phyloP scores from a whole-genome alignment of 1,140 invertebrate genomes.

The Aphelenchoides fujianensis region DNA sequence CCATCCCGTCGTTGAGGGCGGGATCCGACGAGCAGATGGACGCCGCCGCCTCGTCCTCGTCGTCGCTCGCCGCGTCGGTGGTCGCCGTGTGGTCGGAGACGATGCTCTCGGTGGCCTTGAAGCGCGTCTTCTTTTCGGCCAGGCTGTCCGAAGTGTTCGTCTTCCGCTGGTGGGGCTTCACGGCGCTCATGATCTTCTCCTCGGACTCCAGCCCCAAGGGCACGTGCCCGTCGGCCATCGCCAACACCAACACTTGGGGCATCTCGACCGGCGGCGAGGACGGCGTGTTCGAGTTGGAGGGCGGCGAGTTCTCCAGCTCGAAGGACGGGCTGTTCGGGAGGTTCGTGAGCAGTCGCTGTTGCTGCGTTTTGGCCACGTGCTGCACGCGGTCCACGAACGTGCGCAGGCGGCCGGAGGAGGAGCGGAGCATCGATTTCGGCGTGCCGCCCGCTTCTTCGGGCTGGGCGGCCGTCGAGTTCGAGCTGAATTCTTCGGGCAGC shows the following conservation, averaged over 20 bases:
- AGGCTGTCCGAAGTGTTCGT: conserved; percentile 30
- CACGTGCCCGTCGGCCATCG: conserved; percentile 30
- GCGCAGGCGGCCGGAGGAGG: conserved; percentile 15
- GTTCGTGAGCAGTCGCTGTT: conserved; percentile 9
- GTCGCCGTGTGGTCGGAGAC: conserved; percentile 54
- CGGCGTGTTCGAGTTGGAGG: neutral
- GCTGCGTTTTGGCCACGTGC: conserved; percentile 3
- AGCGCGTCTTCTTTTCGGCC: conserved; percentile 54
- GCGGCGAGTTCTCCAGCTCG: neutral
- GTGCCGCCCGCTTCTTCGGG: neutral
- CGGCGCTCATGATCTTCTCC: conserved; percentile 53
- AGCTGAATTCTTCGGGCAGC: conserved; percentile 39
- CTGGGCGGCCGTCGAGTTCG: neutral
- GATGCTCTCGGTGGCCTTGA: conserved; percentile 48
- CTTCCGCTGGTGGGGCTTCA: conserved; percentile 28
- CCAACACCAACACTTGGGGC: conserved; percentile 41
- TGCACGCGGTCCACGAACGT: conserved; percentile 17
- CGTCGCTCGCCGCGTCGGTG: conserved; percentile 50
- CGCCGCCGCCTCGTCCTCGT: conserved; percentile 45
- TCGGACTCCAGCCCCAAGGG: conserved; percentile 53
- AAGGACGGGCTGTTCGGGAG: neutral
- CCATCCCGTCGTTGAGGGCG: conserved; percentile 39
- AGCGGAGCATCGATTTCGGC: conserved; percentile 9
- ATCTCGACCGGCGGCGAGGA: neutral
- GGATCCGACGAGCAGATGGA: conserved; percentile 27